Evolutionary conservation across 2,797 vertebrate genomes (phyloP).

Genomic region (Peromyscus melanophrys): DNA sequence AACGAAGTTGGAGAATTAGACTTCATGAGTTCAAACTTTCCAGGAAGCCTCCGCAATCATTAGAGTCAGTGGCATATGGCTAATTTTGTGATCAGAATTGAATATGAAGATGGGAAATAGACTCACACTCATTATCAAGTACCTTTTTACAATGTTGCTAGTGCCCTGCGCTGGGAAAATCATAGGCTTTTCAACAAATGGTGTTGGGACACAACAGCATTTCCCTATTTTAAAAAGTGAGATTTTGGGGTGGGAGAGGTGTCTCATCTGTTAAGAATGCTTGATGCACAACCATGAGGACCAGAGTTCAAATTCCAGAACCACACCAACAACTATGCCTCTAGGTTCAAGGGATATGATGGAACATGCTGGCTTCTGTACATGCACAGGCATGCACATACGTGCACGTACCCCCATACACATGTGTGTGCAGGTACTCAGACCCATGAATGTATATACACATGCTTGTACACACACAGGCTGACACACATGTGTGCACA

Average conservation of each 20-base stretch:
- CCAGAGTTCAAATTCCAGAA: not conserved
- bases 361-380: too few relatives aligned
- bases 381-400: not conserved
- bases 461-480: not conserved
- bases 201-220: not conserved
- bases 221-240: constrained; percentile 2
- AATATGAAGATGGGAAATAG: not conserved
- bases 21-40: not conserved
- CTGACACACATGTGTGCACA: not conserved
- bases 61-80: not conserved
- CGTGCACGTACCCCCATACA: too few relatives aligned
- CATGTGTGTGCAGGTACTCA: too few relatives aligned
- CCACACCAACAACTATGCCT: not conserved
- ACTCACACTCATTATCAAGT: not conserved
- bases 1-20: not conserved
- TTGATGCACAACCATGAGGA: not conserved
- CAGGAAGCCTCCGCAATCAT: not conserved
- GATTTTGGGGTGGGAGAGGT: not conserved
- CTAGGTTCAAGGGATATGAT: not conserved
- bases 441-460: not conserved
- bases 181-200: not conserved
- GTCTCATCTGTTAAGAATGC: not conserved
- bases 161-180: not conserved
- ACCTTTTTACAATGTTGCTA: not conserved
- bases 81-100: not conserved